A percentile compares a stretch with the other conserved stretches of the same genome.
phyloP scores from a whole-genome alignment of 2,113 vertebrate genomes.

The Panurus biarmicus region DNA sequence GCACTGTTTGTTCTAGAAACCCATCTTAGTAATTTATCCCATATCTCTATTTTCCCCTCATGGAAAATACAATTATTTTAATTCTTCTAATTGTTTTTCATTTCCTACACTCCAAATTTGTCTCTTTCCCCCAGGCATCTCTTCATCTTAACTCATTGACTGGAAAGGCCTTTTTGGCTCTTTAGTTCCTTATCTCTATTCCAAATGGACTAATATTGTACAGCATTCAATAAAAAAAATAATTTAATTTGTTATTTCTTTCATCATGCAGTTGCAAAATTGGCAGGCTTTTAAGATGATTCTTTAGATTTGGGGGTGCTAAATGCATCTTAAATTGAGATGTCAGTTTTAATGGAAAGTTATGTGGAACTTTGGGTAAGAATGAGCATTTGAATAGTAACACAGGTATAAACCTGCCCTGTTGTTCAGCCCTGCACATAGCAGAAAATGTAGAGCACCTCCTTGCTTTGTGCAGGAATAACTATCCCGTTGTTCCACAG shows the following conservation, averaged over 20 bases:
- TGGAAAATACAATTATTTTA: slow-evolving; percentile 67
- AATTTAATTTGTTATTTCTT: slow-evolving; percentile 51
- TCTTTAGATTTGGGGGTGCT: neutral
- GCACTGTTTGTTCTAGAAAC: slow-evolving; percentile 44
- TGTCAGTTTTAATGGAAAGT: neutral
- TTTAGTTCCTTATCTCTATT: slow-evolving; percentile 43
- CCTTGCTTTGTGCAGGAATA: neutral
- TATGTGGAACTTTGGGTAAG: neutral
- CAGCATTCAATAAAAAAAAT: slow-evolving; percentile 31
- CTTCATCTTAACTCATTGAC: slow-evolving; percentile 56
- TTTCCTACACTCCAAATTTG: slow-evolving; percentile 58
- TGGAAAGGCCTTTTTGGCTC: slow-evolving; percentile 48
- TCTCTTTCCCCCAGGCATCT: slow-evolving; percentile 54
- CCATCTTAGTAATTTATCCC: slow-evolving; percentile 60
- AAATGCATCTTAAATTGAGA: neutral
- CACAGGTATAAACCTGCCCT: neutral
- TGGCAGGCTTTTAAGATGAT: neutral
- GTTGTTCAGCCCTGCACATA: neutral
- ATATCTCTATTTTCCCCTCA: slow-evolving; percentile 62
- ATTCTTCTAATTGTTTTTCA: slow-evolving; percentile 68
- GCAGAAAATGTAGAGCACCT: neutral
- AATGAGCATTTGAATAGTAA: neutral
- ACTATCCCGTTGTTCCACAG: neutral
- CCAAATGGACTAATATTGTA: slow-evolving; percentile 50
- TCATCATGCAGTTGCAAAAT: neutral